Base-by-base conservation (phyloP, 2,797 vertebrate genomes). In the Brachyrhaphis roseni region DNA sequence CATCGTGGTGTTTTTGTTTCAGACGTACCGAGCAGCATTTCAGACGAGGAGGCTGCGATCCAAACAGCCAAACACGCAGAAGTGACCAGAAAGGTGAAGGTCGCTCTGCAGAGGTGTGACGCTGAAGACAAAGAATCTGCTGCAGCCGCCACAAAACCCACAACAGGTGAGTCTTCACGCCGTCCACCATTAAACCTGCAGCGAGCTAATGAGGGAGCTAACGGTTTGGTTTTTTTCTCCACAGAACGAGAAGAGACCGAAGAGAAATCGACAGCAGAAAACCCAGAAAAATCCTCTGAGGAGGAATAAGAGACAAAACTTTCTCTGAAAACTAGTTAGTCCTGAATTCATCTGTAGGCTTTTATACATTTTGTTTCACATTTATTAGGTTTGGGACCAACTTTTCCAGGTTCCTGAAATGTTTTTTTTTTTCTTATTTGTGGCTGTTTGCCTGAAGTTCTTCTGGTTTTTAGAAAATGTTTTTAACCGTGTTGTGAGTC, bases 81-180 rank as follows among this genome's bases (percentile, higher is more conserved):
- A 45, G 82, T 93, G 49, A 94, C 91, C 76, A 94, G 93, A 84
- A 81, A 80, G 20, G 13, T 93, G 34, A 91, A 55, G 57, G 84
- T 95, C 53, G 66, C 87, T 3, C 81, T 95, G 0, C 79, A 92
- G 71, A 91, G 90, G 82, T 95, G 93, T 55, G 90, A 93, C 7
- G 73, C 26, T 6, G 80, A 90, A 5, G 88, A 79, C 2, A 1
- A 46, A 0, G 71, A 47, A 2, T 26, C 68, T 16, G 20, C 74
- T 41, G 76, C 46, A 71, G 66, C 53, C 71, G 39, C 2, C 39
- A 64, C 49, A 5, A 76, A 82, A 83, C 57, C 31, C 49, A 55
- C 1, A 31, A 10, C 74, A 88, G 88, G 89, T 91, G 88, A 3
- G 4, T n/a, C 43, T 45, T 28, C 10, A 70, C 26, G 12, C 39